Base-by-base conservation (phyloP, 2,797 vertebrate species). In the Parambassis ranga region DNA sequence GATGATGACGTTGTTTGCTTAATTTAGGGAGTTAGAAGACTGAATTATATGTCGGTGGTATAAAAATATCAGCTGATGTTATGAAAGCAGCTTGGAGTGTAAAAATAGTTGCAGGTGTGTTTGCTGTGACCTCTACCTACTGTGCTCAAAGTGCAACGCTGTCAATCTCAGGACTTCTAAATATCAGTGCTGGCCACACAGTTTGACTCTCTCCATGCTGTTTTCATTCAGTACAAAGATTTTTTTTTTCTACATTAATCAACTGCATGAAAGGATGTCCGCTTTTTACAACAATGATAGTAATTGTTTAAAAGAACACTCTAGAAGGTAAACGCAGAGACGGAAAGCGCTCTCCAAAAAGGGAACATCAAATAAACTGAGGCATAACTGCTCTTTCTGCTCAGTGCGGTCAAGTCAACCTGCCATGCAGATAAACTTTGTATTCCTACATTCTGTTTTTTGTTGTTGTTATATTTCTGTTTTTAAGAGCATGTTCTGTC, bases 51-150 rank as follows among this genome's bases (percentile, higher is more conserved):
- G 27, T 27, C 32, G 2, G 46, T 37, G n/a, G 24, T 42, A 9
- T 55, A 57, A 61, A 68, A 51, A 75, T 66, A 65, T 44, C 6
- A 68, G 58, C 41, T 31, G 42, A 53, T 67, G 53, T 75, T 60
- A 63, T 51, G 18, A 77, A 70, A 77, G 76, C 37, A 2, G 63
- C 63, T 69, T 46, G 32, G 28, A 27, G 60, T 28, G 42, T 73
- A 50, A 77, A 83, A 74, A 77, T 75, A 86, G 71, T n/a, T 0
- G 7, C 4, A 0, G 46, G 4, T 35, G 28, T 24, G 2, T 63
- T 77, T 68, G 55, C 13, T 71, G 62, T 71, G 46, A 80, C 42
- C 65, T 55, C 18, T 5, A n/a, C n/a, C n/a, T n/a, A 5, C 51
- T 32, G 61, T 24, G 69, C 46, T 70, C 57, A 74, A 55, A 79